A percentile compares a stretch with the other conserved stretches of the same genome.
Conservation (phyloP, 1,140 invertebrate genomes). For the Tribolium castaneum region DNA sequence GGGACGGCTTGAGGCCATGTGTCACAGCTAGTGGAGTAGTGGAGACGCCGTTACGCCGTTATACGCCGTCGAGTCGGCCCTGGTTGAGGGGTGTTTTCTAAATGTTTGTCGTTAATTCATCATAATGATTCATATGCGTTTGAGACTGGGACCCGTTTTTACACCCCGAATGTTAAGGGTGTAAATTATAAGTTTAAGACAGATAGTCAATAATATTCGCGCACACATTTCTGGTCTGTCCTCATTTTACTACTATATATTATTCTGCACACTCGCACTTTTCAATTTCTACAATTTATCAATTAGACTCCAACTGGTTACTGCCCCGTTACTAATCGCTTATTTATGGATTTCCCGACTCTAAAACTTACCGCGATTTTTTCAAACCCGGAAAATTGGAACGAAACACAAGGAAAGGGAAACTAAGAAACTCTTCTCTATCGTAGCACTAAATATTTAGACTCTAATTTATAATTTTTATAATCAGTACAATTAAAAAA, state of each 20-base stretch:
- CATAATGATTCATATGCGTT: constrained; percentile 65
- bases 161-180: constrained; percentile 63
- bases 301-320: neutral
- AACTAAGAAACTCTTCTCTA: too few species aligned
- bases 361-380: neutral
- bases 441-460: too few species aligned
- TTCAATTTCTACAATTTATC: constrained; percentile 25
- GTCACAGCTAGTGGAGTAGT: constrained; percentile 36
- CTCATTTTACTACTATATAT: constrained; percentile 35
- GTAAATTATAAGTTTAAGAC: constrained; percentile 65
- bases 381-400: neutral
- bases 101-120: constrained; percentile 65
- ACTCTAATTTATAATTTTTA: too few species aligned
- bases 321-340: neutral
- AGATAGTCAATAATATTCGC: constrained; percentile 64
- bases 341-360: constrained; percentile 5
- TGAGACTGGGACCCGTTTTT: constrained; percentile 63
- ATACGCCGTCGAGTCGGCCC: constrained; percentile 43
- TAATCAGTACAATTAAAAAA: too few species aligned
- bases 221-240: constrained; percentile 47
- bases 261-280: constrained; percentile 29
- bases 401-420: neutral
- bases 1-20: constrained; percentile 32
- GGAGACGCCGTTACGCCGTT: constrained; percentile 35
- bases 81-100: constrained; percentile 63